phyloP scores from a whole-genome alignment of 2,113 vertebrate genomes.

The Australoheros scitulus region DNA sequence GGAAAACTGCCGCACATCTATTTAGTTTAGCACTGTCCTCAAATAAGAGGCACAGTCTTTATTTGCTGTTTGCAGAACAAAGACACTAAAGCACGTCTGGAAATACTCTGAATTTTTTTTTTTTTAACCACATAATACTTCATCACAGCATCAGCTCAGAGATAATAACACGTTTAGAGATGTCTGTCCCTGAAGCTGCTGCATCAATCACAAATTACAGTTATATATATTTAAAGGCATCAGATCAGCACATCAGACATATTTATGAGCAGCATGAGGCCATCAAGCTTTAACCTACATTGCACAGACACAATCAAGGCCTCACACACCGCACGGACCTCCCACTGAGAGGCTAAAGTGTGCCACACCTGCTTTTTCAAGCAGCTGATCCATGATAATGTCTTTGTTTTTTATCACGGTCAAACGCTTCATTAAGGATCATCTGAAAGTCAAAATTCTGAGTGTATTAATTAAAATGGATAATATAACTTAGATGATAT shows the following conservation, averaged over 20 bases:
- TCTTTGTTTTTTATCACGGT: background rate
- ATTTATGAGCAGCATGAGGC: background rate
- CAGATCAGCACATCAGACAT: background rate
- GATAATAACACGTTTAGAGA: rapidly evolving
- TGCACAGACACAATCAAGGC: background rate
- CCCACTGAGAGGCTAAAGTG: background rate
- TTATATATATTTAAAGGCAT: background rate
- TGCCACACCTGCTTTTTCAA: background rate
- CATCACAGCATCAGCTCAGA: background rate
- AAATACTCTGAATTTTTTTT: background rate
- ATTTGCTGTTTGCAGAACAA: background rate
- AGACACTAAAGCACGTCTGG: background rate
- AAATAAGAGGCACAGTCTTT: background rate
- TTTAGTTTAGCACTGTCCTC: background rate
- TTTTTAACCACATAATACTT: background rate
- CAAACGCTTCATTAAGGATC: background rate
- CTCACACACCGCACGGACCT: background rate
- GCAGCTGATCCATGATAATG: background rate
- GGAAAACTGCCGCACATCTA: background rate
- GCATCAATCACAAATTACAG: background rate
- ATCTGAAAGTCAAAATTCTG: background rate
- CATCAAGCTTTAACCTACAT: background rate
- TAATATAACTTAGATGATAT: rapidly evolving
- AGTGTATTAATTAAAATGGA: background rate
- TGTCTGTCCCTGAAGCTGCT: background rate